phyloP scores from a whole-genome alignment of 2,888 invertebrate genomes.

The Octodonta nipae region DNA sequence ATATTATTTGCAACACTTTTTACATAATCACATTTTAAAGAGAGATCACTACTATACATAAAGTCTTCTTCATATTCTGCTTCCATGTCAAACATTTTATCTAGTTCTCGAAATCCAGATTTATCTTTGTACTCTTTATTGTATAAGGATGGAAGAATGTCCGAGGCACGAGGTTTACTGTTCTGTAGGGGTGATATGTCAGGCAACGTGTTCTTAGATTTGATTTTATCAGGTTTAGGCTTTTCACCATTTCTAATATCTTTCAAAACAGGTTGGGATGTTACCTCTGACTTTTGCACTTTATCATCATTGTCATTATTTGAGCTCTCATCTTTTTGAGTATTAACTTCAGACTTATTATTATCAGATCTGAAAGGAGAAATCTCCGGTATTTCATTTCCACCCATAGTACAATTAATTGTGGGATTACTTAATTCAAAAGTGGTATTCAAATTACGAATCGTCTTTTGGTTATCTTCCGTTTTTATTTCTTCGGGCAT shows the following conservation, averaged over 20 bases:
- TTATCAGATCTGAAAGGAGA: no score
- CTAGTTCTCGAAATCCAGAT: constrained; percentile 24
- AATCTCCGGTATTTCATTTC: no score
- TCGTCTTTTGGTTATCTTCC: background rate
- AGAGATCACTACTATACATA: constrained; percentile 23
- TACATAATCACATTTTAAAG: no score
- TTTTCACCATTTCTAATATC: no score
- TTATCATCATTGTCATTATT: constrained; percentile 1
- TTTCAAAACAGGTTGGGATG: no score
- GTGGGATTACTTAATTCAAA: background rate
- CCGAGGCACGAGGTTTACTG: constrained; percentile 23
- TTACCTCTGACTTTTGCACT: no score
- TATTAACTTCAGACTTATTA: constrained; percentile 3
- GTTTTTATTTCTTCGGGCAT: constrained; percentile 1
- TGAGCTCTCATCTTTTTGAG: constrained; percentile 1
- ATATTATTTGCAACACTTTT: no score
- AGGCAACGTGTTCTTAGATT: constrained; percentile 24
- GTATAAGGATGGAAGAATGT: constrained; percentile 30
- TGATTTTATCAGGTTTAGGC: constrained; percentile 24
- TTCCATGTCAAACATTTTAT: constrained; percentile 27
- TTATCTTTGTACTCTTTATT: constrained; percentile 31
- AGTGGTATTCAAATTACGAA: background rate
- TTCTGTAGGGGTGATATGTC: constrained; percentile 29
- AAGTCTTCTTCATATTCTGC: constrained; percentile 34
- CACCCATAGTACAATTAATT: no score